These are phyloP conservation scores for Anarhynchus alexandrinus DNA, from an alignment of 2,113 vertebrate genomes.

Conservation along the genomic window DNA sequence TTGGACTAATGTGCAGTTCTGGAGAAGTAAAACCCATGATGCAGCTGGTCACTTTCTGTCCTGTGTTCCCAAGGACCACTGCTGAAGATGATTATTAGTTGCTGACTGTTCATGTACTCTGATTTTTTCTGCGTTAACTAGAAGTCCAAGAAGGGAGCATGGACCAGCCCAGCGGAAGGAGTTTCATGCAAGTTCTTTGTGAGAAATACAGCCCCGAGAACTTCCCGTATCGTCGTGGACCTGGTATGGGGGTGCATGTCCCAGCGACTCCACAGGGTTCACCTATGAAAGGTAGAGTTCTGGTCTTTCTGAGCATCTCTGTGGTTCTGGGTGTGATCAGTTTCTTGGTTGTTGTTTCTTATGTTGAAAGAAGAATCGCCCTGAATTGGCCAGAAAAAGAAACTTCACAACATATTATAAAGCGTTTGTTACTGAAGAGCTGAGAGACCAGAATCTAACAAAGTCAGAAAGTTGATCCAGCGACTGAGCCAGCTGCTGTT, in stretches of 20 bases:
- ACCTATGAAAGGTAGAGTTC: conserved; percentile 88
- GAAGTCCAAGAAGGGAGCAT: conserved; percentile 77
- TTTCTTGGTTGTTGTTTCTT: neutral
- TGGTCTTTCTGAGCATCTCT: neutral
- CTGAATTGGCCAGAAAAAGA: neutral
- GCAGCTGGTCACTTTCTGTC: neutral
- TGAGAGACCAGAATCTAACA: neutral
- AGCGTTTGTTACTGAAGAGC: neutral
- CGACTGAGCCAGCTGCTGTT: neutral
- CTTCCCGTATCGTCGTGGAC: conserved; percentile 92
- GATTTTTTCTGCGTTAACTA: conserved; percentile 6
- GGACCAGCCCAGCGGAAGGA: conserved; percentile 87
- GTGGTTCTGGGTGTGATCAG: neutral
- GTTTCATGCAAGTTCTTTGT: conserved; percentile 93
- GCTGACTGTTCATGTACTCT: neutral
- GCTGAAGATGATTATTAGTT: neutral
- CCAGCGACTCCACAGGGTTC: conserved; percentile 89
- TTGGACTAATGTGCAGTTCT: neutral
- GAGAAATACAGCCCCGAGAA: conserved; percentile 98
- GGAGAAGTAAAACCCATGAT: neutral
- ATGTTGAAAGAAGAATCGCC: neutral
- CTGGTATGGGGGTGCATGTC: conserved; percentile 89
- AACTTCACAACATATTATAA: neutral
- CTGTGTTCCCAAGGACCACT: neutral
- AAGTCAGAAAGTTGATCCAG: neutral